These are phyloP conservation scores for Sebastes trivittatus DNA, from an alignment of 2,797 vertebrate species.

Conservation along the genomic window DNA sequence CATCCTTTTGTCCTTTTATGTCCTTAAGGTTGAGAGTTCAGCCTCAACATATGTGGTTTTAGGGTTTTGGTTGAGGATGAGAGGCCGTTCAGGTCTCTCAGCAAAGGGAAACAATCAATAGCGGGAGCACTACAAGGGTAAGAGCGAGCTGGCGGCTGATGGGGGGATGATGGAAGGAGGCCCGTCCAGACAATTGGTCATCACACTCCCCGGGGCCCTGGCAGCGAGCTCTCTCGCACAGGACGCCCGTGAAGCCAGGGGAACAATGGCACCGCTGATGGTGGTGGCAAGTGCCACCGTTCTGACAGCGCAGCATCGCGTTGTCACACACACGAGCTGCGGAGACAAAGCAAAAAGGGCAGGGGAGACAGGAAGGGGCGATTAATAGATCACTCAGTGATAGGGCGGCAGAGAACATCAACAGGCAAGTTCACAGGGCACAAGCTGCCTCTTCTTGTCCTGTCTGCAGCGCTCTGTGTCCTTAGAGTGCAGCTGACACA, in stretches of 20 bases:
- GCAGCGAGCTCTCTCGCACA: constrained; percentile 89
- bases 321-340: constrained; percentile 95
- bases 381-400: constrained; percentile 70
- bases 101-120: constrained; percentile 79
- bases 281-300: constrained; percentile 92
- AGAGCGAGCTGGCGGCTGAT: constrained; percentile 26
- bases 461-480: constrained; percentile 56
- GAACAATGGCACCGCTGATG: constrained; percentile 91
- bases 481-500: constrained; percentile 60
- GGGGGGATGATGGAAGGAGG: constrained; percentile 27
- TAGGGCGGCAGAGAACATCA: constrained; percentile 56
- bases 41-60: constrained; percentile 51
- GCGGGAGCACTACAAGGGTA: constrained; percentile 42
- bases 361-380: constrained; percentile 53
- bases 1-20: constrained; percentile 41
- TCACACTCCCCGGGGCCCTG: constrained; percentile 86
- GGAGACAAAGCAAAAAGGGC: constrained; percentile 54
- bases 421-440: constrained; percentile 70
- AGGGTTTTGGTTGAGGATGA: constrained; percentile 61
- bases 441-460: constrained; percentile 71
- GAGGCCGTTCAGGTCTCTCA: constrained; percentile 60
- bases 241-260: constrained; percentile 87
- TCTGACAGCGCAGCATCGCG: constrained; percentile 92
- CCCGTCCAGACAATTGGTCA: constrained; percentile 76
- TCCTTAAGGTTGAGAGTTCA: constrained; percentile 53